Evolutionary conservation across 2,797 vertebrate species (phyloP), one percentile per base, ranked within the genome.

Genomic region (Gallinago stenura): DNA sequence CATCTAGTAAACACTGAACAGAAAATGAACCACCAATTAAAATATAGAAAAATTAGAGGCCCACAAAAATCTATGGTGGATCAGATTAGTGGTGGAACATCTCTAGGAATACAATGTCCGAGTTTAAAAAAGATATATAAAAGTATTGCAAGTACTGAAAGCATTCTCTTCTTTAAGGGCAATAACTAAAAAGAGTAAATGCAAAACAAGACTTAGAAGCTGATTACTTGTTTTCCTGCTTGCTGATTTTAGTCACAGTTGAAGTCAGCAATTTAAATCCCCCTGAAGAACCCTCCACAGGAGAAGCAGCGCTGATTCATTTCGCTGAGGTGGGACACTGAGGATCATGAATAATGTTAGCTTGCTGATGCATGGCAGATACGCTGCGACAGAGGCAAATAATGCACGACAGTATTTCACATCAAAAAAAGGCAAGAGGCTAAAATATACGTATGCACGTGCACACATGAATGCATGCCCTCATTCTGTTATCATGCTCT

Each of bases 81-180:
- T 20, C 26, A 60, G 25, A 60, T 41, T 72, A 76, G 26, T 73
- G 58, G 24, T 13, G 8, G 41, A 93, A 71, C 41, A 71, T 69
- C 81, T 83, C 64, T 56, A 90, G 60, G 85, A 87, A 83, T 45
- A 66, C 5, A 60, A 39, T 21, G 5, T 54, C 45, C 43, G 56
- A 77, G 39, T 73, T 83, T 61, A 65, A 80, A 87, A 73, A 70
- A 66, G 2, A 71, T 5, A 51, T 0, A 41, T 7, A 4, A 79
- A 85, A 92, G 80, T 57, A 85, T 65, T 87, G 80, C 31, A 78
- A 87, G 37, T 61, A 61, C 24, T 54, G 78, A 78, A 91, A 86
- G 35, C 45, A 71, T 50, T 83, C 57, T 77, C 50, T 91, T 83
- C 35, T 73, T 87, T 65, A 89, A 81, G 50, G 46, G 24, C 22